Evolutionary conservation across 2,888 invertebrate species (phyloP), one percentile per base, ranked within the genome.

Genomic region (Parnassius apollo): DNA sequence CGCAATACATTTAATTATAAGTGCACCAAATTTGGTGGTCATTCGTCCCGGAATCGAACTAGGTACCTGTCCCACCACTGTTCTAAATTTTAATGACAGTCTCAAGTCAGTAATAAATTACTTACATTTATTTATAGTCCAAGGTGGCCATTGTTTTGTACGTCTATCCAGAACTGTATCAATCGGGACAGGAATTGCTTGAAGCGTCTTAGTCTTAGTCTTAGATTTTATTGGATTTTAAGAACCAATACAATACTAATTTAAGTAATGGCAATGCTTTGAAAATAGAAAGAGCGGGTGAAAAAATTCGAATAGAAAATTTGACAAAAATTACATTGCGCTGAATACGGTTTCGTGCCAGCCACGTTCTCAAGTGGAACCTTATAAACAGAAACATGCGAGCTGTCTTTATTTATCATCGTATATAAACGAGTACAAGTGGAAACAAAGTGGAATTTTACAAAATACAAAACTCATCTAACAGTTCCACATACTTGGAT

Each of bases 311-410:
- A 58, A 62, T 49, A 25, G 13, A 42, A 48, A 62, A 48, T 50
- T 59, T 63, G 50, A 54, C 58, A 55, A 63, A 59, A 50, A 63
- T 58, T 63, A 59, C 59, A 63, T 59, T 63, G 51, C 42, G 50
- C 59, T 59, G 51, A 63, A 59, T 56, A 56, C 42, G 46, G 46
- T 56, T 59, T 50, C 54, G 54, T 54, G 54, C 18, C 22, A 22
- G 55, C 51, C 42, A 44, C 51, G 51, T 44, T 12, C 58, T 59
- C 56, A 18, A 58, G 45, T 58, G 63, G 59, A 55, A 63, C 59
- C 59, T 51, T 51, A 59, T 52, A 59, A 51, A 63, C 55, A 57
- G 55, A 50, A 55, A 62, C 55, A 62, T 45, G 59, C 59, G 42
- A 56, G 56, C 50, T 57, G 55, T 63, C 59, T 51, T 59, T 62